Percentiles rank a stretch among this genome's conserved stretches.
These are phyloP conservation scores for Phyllotreta striolata DNA, from an alignment of 2,888 invertebrate species.

Conservation along the genomic window DNA sequence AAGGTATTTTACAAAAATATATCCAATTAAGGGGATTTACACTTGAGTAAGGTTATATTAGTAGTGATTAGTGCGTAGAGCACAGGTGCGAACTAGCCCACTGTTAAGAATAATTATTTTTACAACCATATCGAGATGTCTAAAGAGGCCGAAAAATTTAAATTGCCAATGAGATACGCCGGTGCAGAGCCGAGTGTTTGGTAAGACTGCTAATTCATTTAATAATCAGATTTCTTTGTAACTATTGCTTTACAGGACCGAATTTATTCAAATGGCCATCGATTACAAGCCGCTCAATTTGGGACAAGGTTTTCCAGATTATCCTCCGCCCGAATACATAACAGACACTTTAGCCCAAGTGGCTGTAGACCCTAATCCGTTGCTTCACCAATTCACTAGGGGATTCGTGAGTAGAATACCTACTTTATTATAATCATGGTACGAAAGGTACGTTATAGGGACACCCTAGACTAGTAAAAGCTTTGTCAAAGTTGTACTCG, in stretches of 20 bases:
- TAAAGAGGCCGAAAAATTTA: slow-evolving; percentile 65
- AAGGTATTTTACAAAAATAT: no score
- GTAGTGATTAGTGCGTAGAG: background rate
- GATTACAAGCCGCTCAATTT: slow-evolving; percentile 90
- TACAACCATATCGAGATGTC: slow-evolving; percentile 7
- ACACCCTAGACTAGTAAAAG: slow-evolving; percentile 87
- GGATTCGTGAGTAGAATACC: slow-evolving; percentile 76
- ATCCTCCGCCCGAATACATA: slow-evolving; percentile 83
- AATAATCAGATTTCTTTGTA: background rate
- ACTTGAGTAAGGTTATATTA: no score
- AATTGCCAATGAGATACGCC: slow-evolving; percentile 72
- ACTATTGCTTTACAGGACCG: slow-evolving; percentile 76
- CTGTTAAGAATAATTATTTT: background rate
- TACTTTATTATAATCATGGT: background rate
- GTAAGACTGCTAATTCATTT: slow-evolving; percentile 62
- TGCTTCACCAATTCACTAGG: slow-evolving; percentile 91
- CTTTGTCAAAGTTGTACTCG: slow-evolving; percentile 84
- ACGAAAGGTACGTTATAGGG: slow-evolving; percentile 70
- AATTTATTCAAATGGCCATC: slow-evolving; percentile 83
- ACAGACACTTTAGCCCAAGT: slow-evolving; percentile 77
- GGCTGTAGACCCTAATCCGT: slow-evolving; percentile 72
- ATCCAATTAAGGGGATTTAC: no score
- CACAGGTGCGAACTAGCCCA: background rate
- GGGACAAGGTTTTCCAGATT: slow-evolving; percentile 96
- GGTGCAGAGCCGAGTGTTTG: slow-evolving; percentile 84